Percentiles rank a stretch among this genome's conserved stretches.
phyloP scores from a whole-genome alignment of 2,888 invertebrate species.

The Belgica antarctica region DNA sequence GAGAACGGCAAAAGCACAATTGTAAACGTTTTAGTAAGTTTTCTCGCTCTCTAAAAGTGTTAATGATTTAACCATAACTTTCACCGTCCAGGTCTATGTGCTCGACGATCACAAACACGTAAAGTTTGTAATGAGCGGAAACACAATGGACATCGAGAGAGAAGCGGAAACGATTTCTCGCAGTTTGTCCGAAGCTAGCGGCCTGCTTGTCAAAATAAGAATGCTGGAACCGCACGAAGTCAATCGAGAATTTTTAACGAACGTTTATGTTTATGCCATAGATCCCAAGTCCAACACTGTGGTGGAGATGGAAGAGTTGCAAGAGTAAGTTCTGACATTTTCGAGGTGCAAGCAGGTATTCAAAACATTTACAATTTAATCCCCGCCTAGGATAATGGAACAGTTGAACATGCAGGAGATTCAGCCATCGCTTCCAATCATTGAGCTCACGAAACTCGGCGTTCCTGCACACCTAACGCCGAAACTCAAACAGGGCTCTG shows the following conservation, averaged over 20 bases:
- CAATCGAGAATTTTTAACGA: conserved; percentile 68
- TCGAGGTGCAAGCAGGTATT: neutral
- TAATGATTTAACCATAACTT: conserved; percentile 45
- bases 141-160: conserved; percentile 72
- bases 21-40: conserved; percentile 77
- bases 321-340: conserved; percentile 62
- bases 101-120: conserved; percentile 78
- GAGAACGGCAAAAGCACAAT: conserved; percentile 81
- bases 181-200: conserved; percentile 70
- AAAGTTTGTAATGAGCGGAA: conserved; percentile 72
- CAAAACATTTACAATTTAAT: conserved; percentile 34
- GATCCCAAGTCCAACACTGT: conserved; percentile 78
- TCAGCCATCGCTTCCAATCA: conserved; percentile 64
- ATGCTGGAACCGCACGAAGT: conserved; percentile 69
- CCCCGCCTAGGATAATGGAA: conserved; percentile 61
- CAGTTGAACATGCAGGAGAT: conserved; percentile 62
- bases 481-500: conserved; percentile 61
- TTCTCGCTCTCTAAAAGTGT: neutral
- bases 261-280: conserved; percentile 81
- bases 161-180: conserved; percentile 68
- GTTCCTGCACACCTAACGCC: conserved; percentile 53
- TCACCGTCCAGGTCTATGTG: conserved; percentile 66
- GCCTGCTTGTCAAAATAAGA: conserved; percentile 73
- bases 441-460: conserved; percentile 59
- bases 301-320: conserved; percentile 74